Base-by-base conservation (phyloP, 1,140 invertebrate genomes). In the Eriocheir sinensis region DNA sequence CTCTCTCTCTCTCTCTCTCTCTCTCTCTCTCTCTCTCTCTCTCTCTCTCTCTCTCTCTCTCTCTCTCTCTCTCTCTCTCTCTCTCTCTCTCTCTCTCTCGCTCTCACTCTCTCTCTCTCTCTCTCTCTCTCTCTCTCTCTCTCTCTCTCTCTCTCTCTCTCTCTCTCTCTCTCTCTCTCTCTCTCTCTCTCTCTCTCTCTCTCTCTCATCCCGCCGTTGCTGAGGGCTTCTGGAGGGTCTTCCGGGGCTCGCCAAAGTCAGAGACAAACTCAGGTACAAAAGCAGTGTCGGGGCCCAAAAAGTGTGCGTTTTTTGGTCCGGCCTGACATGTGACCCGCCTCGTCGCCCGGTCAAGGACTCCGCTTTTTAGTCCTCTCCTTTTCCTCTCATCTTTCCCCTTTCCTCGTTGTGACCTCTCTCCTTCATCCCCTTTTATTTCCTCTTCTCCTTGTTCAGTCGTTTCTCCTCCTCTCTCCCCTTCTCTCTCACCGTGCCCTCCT, bases 21-120 rank as follows among this genome's bases (percentile, higher is more conserved):
- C 60, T 72, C 60, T 72, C 60, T 72, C 60, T 72, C 60, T 72
- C 60, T 72, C 60, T 72, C 60, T 72, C 60, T 72, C 60, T 72
- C 60, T 72, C 60, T 72, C 60, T 72, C 60, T 72, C 60, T 72
- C 60, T 72, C 60, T 72, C 60, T 72, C 60, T 72, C 60, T 72
- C 60, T 72, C 60, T 72, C 60, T 72, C 60, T 72, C 60, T 72
- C 60, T 72, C 60, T 72, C 60, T 72, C 60, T 72, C 60, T 72
- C 60, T 72, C 60, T 72, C 60, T 72, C 60, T 72, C 60, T 72
- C 60, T 72, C 60, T 72, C 60, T 27, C 60, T 27, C 21, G 3
- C 83, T 27, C 36, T 40, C 36, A 9, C 83, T 40, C 83, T 40
- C 83, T 40, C 36, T 27, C 36, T 27, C 21, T 27, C 36, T 27